phyloP scores from a whole-genome alignment of 2,113 vertebrate genomes.

The Colinus virginianus region DNA sequence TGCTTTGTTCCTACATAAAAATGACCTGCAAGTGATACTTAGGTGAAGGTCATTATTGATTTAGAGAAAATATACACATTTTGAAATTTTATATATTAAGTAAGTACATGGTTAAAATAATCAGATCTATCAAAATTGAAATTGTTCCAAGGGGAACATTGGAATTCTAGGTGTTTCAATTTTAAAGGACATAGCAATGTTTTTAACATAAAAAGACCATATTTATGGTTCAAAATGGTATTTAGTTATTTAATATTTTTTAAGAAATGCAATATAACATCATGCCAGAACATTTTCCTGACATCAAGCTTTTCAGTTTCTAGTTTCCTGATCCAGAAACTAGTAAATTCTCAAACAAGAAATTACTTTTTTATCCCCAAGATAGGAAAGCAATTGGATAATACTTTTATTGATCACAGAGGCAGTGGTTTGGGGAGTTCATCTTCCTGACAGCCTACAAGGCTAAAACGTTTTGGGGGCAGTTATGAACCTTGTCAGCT shows the following conservation, averaged over 20 bases:
- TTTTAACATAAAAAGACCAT: background rate
- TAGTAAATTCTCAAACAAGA: background rate
- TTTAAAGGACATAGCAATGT: background rate
- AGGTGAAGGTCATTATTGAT: background rate
- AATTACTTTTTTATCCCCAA: background rate
- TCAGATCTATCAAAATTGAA: background rate
- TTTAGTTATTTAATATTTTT: slow-evolving; percentile 7
- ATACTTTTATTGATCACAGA: background rate
- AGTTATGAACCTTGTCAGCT: background rate
- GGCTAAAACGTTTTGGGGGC: background rate
- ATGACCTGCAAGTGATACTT: background rate
- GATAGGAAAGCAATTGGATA: background rate
- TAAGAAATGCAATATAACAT: background rate
- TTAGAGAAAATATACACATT: background rate
- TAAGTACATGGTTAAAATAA: background rate
- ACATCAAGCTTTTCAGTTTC: background rate
- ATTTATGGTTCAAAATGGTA: background rate
- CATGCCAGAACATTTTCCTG: background rate
- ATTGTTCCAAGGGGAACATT: background rate
- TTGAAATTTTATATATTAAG: background rate
- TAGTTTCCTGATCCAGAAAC: background rate
- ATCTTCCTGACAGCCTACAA: background rate
- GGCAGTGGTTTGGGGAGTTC: background rate
- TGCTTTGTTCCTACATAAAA: background rate
- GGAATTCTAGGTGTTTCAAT: background rate